Percentiles rank a stretch among this genome's conserved stretches.
Evolutionary conservation across 2,113 vertebrate species (phyloP).

Genomic region (Rhizomys pruinosus): DNA sequence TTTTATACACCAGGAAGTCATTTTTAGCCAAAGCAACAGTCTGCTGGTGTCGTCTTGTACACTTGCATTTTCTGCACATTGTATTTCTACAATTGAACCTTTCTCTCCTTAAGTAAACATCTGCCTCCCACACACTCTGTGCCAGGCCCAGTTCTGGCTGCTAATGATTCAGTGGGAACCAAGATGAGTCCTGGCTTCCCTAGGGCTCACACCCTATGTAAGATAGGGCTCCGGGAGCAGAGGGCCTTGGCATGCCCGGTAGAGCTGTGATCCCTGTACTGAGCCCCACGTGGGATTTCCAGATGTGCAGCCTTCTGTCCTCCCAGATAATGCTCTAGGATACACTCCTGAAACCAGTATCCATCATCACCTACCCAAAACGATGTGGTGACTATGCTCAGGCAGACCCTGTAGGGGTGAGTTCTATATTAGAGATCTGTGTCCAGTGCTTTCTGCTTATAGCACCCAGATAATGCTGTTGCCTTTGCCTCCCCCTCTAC

Average conservation of each 20-base stretch:
- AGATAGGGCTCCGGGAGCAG: not conserved
- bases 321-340: not conserved
- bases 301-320: not conserved
- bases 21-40: constrained; percentile 56
- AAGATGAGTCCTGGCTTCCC: not conserved
- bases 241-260: not conserved
- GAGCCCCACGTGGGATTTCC: not conserved
- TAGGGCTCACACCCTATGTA: not conserved
- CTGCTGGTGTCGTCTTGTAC: constrained; percentile 46
- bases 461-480: no score
- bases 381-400: accelerated
- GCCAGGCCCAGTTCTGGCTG: not conserved
- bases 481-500: accelerated
- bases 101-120: not conserved
- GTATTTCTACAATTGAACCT: not conserved
- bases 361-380: not conserved
- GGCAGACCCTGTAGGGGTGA: not conserved
- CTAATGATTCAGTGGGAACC: not conserved
- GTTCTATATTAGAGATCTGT: not conserved
- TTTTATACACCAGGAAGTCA: constrained; percentile 52
- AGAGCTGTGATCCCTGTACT: not conserved
- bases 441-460: not conserved
- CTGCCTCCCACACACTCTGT: not conserved
- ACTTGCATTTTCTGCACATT: not conserved
- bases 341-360: accelerated